Evolutionary conservation across 2,797 vertebrate genomes (phyloP).

Genomic region (Liparis tanakae): DNA sequence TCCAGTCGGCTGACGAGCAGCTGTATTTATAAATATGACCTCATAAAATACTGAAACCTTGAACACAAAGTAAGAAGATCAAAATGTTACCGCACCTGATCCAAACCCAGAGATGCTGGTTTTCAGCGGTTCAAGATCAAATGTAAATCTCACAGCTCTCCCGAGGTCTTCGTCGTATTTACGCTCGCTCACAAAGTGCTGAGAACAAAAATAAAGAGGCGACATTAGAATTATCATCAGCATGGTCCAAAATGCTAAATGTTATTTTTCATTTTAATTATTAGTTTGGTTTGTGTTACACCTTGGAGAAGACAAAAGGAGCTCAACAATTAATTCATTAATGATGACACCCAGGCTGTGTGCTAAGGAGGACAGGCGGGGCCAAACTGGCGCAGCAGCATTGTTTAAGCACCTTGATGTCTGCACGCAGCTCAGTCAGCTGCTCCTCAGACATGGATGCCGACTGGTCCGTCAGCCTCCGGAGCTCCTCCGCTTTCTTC

Average conservation of each 20-base stretch:
- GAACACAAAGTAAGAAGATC: background rate
- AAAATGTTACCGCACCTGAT: conserved; percentile 82
- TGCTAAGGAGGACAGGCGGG: background rate
- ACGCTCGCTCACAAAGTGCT: conserved; percentile 97
- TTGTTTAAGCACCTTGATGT: conserved; percentile 88
- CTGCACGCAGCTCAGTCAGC: conserved; percentile 91
- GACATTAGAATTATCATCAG: background rate
- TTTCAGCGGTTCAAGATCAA: conserved; percentile 90
- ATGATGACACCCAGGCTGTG: too few species aligned
- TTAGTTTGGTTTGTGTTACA: background rate
- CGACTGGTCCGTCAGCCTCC: conserved; percentile 89
- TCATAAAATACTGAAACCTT: background rate
- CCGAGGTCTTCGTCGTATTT: conserved; percentile 97
- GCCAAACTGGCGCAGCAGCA: background rate
- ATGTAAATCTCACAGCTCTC: conserved; percentile 90
- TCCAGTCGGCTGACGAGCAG: conserved; percentile 1
- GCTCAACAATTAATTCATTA: background rate
- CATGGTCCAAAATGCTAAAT: background rate
- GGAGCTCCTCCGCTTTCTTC: conserved; percentile 91
- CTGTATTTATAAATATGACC: background rate
- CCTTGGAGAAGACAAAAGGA: background rate
- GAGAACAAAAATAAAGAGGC: background rate
- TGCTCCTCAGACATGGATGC: conserved; percentile 95
- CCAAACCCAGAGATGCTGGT: conserved; percentile 88
- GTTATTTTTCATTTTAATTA: background rate